Evolutionary conservation across 2,888 invertebrate species (phyloP), one percentile per base, ranked within the genome.

Genomic region (Chloromyia formosa): DNA sequence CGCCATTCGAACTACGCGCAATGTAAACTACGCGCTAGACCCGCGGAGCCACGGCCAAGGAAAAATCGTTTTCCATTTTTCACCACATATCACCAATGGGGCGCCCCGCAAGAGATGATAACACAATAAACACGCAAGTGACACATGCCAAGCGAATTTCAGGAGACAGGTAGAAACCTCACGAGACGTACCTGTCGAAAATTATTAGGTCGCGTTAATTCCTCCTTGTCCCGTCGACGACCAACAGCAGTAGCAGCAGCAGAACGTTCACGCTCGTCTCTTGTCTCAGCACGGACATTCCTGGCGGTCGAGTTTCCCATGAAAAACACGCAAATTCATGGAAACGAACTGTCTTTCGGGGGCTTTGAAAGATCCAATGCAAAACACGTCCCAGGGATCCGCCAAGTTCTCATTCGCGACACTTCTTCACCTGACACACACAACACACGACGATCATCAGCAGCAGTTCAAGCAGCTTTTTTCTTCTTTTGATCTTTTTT

Each of bases 251-350:
- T 7, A 20, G 40, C 71, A 22, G 45, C 73, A 53, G 69, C 42
- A 64, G 23, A 72, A 42, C 60, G 22, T 40, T 73, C 66, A 53
- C 16, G 20, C 12, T 75, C 54, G 40, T 49, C 20, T 40, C 56
- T 74, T 69, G 54, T 69, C 54, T 64, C 58, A 53, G 20, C 20
- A 61, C 58, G 60, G 40, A 64, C 74, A 74, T 75, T 77, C 69
- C 74, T 75, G 64, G 62, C 60, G 73, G 68, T 71, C 69, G 60
- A 64, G 61, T 77, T 77, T 75, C 77, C 77, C 77, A 77, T 77
- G 61, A 77, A 77, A 77, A 77, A 71, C 35, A n/a, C 22, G 1
- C 53, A 77, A 64, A 72, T 62, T 74, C 77, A 77, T 75, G 54
- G 71, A 76, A 75, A 56, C 10, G 22, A 10, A 35, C 27, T 35